Conservation (phyloP, 2,113 vertebrate genomes). For the Oenanthe oenanthe region DNA sequence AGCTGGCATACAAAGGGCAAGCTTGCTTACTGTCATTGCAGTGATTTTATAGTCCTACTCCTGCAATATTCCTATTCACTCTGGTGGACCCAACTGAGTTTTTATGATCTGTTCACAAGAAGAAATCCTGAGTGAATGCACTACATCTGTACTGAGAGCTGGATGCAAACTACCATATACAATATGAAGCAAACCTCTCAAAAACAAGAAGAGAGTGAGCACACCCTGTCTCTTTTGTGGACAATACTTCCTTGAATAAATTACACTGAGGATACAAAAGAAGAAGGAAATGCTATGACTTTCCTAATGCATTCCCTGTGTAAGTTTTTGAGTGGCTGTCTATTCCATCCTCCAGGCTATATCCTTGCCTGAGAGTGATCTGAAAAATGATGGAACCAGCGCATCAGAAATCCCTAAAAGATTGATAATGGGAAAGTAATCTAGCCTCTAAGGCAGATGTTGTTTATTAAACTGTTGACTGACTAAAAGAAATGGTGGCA, state of each 20-base stretch:
- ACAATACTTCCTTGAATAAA: conserved; percentile 24
- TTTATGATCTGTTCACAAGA: background rate
- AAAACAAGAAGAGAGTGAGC: background rate
- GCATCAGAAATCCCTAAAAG: background rate
- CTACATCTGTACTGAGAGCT: background rate
- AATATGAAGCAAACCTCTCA: background rate
- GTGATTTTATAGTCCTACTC: background rate
- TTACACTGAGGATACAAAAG: background rate
- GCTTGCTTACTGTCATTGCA: conserved; percentile 2
- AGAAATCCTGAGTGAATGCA: background rate
- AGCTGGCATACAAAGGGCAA: background rate
- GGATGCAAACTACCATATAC: background rate
- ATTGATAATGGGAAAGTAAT: background rate
- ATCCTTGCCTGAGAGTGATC: background rate
- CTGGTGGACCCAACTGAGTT: background rate
- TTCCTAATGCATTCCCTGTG: background rate
- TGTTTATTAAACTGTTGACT: background rate
- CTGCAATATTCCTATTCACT: background rate
- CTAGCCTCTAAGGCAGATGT: background rate
- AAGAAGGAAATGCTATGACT: background rate
- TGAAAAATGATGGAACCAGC: background rate
- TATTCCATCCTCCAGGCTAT: background rate
- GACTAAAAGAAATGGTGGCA: background rate
- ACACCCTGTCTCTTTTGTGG: conserved; percentile 23
- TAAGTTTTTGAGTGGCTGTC: background rate